phyloP scores from a whole-genome alignment of 2,113 vertebrate species.

The Bos indicus region DNA sequence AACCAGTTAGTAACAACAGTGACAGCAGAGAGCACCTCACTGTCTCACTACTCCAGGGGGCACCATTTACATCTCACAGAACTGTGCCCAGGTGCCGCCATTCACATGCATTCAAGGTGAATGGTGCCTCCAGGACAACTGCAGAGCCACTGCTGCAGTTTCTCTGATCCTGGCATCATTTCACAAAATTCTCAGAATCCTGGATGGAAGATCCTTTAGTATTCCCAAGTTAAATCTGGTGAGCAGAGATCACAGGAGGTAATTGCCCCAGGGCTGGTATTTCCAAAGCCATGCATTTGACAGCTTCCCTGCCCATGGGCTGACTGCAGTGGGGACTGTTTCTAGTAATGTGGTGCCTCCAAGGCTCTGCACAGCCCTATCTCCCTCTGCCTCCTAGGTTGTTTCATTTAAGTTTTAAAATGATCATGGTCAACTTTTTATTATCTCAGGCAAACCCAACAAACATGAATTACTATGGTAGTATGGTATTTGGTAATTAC shows the following conservation, averaged over 20 bases:
- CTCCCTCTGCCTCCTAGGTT: not conserved
- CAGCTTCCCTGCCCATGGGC: not conserved
- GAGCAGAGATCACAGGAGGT: not conserved
- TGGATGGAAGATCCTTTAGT: not conserved
- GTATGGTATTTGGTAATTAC: not conserved
- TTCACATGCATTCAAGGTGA: not conserved
- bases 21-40: not conserved
- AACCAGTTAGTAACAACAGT: not conserved
- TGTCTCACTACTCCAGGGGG: not conserved
- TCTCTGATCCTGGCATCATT: not conserved
- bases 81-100: too few relatives aligned
- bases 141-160: rapidly evolving
- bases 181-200: not conserved
- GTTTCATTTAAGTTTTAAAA: not conserved
- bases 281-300: not conserved
- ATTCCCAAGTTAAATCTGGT: not conserved
- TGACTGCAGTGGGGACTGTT: rapidly evolving
- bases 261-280: not conserved
- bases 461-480: not conserved
- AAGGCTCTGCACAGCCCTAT: not conserved
- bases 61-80: not conserved
- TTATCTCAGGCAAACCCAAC: not conserved
- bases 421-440: not conserved
- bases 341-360: not conserved
- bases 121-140: not conserved